These are phyloP conservation scores for Oryzias woworae DNA, from an alignment of 2,113 vertebrate species.

Conservation along the genomic window DNA sequence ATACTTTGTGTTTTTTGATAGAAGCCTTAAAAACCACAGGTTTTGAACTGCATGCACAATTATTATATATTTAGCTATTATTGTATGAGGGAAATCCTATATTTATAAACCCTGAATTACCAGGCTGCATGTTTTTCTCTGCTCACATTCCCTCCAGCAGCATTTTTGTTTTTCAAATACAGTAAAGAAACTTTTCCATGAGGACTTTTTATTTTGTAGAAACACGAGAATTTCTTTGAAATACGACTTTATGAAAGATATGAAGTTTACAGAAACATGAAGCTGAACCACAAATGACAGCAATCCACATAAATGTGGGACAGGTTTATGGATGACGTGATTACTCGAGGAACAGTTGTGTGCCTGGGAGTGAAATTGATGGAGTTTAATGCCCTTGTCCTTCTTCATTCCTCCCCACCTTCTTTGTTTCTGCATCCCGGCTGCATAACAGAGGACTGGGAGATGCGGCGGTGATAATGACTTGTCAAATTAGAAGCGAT, in stretches of 20 bases:
- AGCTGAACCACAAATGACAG: slow-evolving; percentile 16
- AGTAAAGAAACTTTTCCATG: slow-evolving; percentile 19
- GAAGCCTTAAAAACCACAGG: neutral
- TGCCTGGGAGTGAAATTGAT: slow-evolving; percentile 41
- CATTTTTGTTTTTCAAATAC: slow-evolving; percentile 32
- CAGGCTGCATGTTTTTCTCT: slow-evolving; percentile 17
- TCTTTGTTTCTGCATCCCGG: slow-evolving; percentile 50
- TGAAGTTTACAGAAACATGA: slow-evolving; percentile 19
- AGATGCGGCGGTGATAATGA: slow-evolving; percentile 74
- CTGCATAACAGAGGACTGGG: slow-evolving; percentile 50
- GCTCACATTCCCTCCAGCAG: slow-evolving; percentile 23
- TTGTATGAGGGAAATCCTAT: neutral
- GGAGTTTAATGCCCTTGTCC: slow-evolving; percentile 56
- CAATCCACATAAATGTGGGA: slow-evolving; percentile 17
- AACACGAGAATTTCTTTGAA: slow-evolving; percentile 15
- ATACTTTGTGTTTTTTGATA: no score
- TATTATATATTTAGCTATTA: neutral
- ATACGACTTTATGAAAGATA: slow-evolving; percentile 18
- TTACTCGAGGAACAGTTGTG: slow-evolving; percentile 27
- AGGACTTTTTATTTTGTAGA: slow-evolving; percentile 14
- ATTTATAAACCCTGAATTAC: no score
- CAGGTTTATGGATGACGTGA: slow-evolving; percentile 45
- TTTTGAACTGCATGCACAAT: neutral
- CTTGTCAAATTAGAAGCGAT: slow-evolving; percentile 78
- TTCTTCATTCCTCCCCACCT: slow-evolving; percentile 28